These are phyloP conservation scores for Bombus superbus DNA, from an alignment of 1,140 invertebrate genomes.

Conservation along the genomic window DNA sequence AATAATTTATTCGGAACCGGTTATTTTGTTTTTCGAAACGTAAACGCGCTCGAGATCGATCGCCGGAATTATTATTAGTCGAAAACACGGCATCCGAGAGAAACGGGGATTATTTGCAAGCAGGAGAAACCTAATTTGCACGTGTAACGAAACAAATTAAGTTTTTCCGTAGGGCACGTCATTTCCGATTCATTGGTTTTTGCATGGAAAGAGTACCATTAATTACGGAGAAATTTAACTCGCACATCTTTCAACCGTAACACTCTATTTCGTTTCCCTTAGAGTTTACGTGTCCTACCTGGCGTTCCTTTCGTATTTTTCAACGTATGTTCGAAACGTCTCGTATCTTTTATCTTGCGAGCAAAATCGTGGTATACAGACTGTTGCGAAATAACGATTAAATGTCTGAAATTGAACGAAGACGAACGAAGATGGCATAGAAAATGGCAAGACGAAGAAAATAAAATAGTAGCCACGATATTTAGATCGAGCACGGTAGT, in stretches of 20 bases:
- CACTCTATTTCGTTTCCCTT: not conserved
- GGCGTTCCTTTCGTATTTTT: too few species aligned
- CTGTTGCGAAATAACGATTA: too few species aligned
- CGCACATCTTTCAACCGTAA: not conserved
- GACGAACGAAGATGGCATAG: not conserved
- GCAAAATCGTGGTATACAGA: too few species aligned
- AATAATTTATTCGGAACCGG: not conserved
- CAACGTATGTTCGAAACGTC: too few species aligned
- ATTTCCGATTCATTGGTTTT: not conserved
- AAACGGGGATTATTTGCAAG: not conserved
- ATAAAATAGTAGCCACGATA: not conserved
- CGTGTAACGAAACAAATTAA: not conserved
- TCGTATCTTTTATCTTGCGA: too few species aligned
- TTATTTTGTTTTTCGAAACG: not conserved
- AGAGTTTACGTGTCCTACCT: too few species aligned
- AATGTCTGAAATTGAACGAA: not conserved
- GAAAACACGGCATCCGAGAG: not conserved
- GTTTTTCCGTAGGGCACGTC: not conserved
- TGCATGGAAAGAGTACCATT: not conserved
- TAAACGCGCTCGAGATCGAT: not conserved
- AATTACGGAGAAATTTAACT: not conserved
- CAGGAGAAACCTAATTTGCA: not conserved
- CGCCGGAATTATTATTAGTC: not conserved
- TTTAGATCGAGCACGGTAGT: too few species aligned
- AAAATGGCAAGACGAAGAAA: not conserved